Percentiles rank a stretch among this genome's conserved stretches.
phyloP scores from a whole-genome alignment of 2,888 invertebrate species.

The Zeuzera pyrina region DNA sequence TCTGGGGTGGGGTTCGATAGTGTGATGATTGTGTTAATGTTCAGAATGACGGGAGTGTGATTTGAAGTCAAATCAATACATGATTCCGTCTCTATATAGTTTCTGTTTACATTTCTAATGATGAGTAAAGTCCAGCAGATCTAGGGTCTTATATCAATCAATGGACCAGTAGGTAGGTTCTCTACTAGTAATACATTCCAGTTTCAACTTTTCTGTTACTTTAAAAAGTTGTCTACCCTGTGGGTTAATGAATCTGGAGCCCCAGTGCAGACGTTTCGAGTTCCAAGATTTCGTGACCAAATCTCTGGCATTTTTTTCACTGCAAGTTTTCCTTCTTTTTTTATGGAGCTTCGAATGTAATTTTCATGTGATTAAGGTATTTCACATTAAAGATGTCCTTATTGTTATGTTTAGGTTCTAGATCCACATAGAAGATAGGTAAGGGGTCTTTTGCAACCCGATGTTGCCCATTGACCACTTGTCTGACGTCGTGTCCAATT shows the following conservation, averaged over 20 bases:
- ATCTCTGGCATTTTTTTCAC: slow-evolving; percentile 18
- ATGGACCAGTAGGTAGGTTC: slow-evolving; percentile 15
- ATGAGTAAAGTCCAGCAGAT: slow-evolving; percentile 18
- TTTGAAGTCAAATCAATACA: slow-evolving; percentile 15
- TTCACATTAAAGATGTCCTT: slow-evolving; percentile 11
- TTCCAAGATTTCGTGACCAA: slow-evolving; percentile 19
- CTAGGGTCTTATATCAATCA: slow-evolving; percentile 13
- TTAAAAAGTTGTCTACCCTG: slow-evolving; percentile 10
- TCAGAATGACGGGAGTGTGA: slow-evolving; percentile 18
- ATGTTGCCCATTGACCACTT: slow-evolving; percentile 11
- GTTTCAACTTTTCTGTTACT: background rate
- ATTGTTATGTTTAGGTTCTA: slow-evolving; percentile 16
- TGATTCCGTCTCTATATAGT: slow-evolving; percentile 8
- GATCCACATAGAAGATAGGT: slow-evolving; percentile 18
- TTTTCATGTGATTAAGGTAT: slow-evolving; percentile 7
- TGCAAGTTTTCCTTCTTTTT: slow-evolving; percentile 16
- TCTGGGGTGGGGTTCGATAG: background rate
- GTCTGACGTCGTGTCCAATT: slow-evolving; percentile 8
- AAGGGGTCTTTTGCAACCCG: slow-evolving; percentile 12
- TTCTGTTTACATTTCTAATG: slow-evolving; percentile 7
- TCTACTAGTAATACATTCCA: background rate
- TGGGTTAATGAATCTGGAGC: slow-evolving; percentile 11
- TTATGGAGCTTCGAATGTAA: slow-evolving; percentile 16
- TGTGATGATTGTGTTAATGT: slow-evolving; percentile 5
- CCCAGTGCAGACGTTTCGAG: slow-evolving; percentile 15